Evolutionary conservation across 2,797 vertebrate genomes (phyloP), one percentile per base, ranked within the genome.

Genomic region (Rhynchonycteris naso): DNA sequence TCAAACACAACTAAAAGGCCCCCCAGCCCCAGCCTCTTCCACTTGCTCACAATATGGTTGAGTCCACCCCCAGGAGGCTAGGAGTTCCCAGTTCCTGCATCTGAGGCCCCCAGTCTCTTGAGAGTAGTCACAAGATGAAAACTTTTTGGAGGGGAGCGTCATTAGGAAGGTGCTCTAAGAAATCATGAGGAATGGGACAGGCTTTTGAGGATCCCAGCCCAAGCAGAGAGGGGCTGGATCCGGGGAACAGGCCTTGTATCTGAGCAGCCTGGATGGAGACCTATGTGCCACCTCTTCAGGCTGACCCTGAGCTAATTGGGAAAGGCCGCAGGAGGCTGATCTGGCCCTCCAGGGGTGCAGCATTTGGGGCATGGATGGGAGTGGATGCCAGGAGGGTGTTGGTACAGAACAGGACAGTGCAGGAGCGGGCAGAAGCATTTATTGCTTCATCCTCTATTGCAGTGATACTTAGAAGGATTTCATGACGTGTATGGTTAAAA

Each of bases 1-100:
- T 89, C 80, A 92, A 81, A 91, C 28, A 26, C 59, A 92, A 61
- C 47, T 65, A 33, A n/a, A 81, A 93, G 87, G 50, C 47, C 61
- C 95, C 80, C 80, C 22, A 3, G 35, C 56, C 54, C 52, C 66
- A 54, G 24, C 71, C 54, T 58, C 63, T 74, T 75, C 84, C 59
- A n/a, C 68, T 96, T 85, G 78, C 82, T 65, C 54, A 30, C 35
- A 43, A 9, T 61, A 59, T 56, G 74, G 59, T 69, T 84, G 72
- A 56, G 88, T 38, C 35, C 3, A 18, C 43, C 50, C 85, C 14
- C 61, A 35, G 22, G 76, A 38, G 61, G 6, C 59, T 58, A 71
- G 63, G 65, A 83, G 35, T 35, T 56, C 74, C 18, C 15, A 12
- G n/a, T 71, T 52, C 38, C 50, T 26, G 19, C 35, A 47, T 35